Base-by-base conservation (phyloP, 2,113 vertebrate species). In the Andinoacara biseriatus region DNA sequence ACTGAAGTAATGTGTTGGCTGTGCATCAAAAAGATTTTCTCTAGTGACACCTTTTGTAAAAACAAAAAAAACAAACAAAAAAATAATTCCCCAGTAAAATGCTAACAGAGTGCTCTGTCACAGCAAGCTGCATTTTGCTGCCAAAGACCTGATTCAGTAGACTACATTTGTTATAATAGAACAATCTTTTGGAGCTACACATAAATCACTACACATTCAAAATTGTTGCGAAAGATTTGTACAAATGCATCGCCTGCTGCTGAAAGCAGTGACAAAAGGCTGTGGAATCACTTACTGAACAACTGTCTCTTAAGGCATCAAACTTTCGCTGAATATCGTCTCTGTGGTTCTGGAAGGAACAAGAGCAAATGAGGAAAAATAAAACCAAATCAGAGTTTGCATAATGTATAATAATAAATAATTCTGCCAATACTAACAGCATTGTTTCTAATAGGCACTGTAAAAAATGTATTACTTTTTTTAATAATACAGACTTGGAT, bases 321-420 rank as follows among this genome's bases (percentile, higher is more conserved):
- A 99, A 99, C 95, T 99, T 99, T 93, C 97, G 97, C 94, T 99
- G 98, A 95, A 99, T 99, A 93, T 99, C 98, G 92, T 99, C 98
- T 96, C 98, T 93, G 89, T 94, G 94, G 90, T 90, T 94, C 92
- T 93, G 86, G 74, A 29, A 62, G 52, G 86, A 80, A 74, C 35
- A 67, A 33, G 3, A 87, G 14, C 6, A 72, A 72, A 79, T 43
- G 9, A 80, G 2, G 13, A 61, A 38, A 63, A 83, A 65, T 22
- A 35, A 13, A 74, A 76, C 4, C 5, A 83, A 58, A 33, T 60
- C 38, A 29, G 5, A 76, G 10, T 46, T 13, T 24, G 46, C 24
- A 61, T 43, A 33, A n/a, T 33, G 46, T 54, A 26, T 40, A 74
- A 74, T 26, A 2, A 56, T 43, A 4, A 60, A 38, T 1, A 82